Evolutionary conservation across 1,140 invertebrate genomes (phyloP).

Genomic region (Zaprionus kolodkinae): DNA sequence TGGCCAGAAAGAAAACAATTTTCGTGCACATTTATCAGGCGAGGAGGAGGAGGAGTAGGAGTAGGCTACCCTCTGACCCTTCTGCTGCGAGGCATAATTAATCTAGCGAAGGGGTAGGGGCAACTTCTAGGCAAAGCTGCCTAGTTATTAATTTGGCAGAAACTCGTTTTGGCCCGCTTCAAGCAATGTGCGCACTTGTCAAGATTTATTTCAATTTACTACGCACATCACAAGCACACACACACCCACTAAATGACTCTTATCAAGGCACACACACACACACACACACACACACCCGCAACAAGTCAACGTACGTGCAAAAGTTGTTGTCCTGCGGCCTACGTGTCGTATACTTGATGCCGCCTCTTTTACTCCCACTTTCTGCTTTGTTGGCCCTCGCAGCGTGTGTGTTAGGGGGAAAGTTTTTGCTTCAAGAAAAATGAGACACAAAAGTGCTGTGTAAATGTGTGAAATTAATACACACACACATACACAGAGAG

Average conservation of each 20-base stretch:
- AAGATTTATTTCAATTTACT: slow-evolving; percentile 70
- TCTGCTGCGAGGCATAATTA: slow-evolving; percentile 41
- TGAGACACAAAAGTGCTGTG: slow-evolving; percentile 69
- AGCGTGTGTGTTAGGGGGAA: slow-evolving; percentile 23
- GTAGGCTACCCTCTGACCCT: neutral
- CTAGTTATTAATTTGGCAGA: slow-evolving; percentile 55
- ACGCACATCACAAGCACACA: slow-evolving; percentile 38
- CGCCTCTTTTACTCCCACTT: neutral
- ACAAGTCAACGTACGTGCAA: slow-evolving; percentile 58
- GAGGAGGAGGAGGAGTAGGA: neutral
- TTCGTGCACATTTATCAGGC: slow-evolving; percentile 43
- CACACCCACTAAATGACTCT: slow-evolving; percentile 47
- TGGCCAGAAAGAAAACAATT: slow-evolving; percentile 27
- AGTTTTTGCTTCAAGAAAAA: slow-evolving; percentile 54
- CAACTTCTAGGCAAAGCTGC: slow-evolving; percentile 34
- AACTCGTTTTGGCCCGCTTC: slow-evolving; percentile 36
- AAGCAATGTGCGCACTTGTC: slow-evolving; percentile 54
- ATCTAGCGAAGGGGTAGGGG: slow-evolving; percentile 26
- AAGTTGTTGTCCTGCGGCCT: slow-evolving; percentile 46
- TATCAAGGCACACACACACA: slow-evolving; percentile 49
- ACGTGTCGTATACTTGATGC: slow-evolving; percentile 49
- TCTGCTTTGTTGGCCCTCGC: slow-evolving; percentile 1
- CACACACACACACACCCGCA: slow-evolving; percentile 31
- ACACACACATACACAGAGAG: slow-evolving; percentile 2
- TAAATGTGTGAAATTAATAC: slow-evolving; percentile 69